phyloP scores from a whole-genome alignment of 2,113 vertebrate genomes.

The Misgurnus anguillicaudatus region DNA sequence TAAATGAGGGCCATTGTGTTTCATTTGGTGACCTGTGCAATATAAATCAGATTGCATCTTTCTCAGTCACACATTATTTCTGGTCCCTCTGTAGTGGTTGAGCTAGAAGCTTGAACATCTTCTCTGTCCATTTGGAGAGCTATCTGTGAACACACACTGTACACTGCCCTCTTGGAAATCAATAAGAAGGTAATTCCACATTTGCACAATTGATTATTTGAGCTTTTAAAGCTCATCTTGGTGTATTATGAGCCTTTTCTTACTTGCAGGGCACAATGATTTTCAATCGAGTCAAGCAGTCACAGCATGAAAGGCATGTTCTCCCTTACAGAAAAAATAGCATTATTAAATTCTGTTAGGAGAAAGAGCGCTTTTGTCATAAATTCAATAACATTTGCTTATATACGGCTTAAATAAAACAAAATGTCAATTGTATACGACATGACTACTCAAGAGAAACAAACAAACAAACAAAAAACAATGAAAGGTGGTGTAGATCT shows the following conservation, averaged over 20 bases:
- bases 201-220: constrained; percentile 46
- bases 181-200: constrained; percentile 41
- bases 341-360: constrained; percentile 4
- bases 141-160: neutral
- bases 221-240: constrained; percentile 33
- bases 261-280: constrained; percentile 38
- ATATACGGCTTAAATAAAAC: neutral
- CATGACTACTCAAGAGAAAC: neutral
- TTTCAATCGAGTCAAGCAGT: constrained; percentile 41
- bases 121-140: neutral
- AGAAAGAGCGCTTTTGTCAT: neutral
- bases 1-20: neutral
- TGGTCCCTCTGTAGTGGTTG: neutral
- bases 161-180: constrained; percentile 20
- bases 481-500: too few relatives aligned
- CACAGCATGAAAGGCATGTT: constrained; percentile 18
- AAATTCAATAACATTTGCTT: neutral
- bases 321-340: constrained; percentile 11
- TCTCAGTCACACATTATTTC: neutral
- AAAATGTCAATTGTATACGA: neutral
- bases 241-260: constrained; percentile 37
- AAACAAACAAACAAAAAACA: too few relatives aligned
- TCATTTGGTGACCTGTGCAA: neutral
- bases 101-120: neutral
- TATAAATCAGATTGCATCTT: neutral